Conservation (phyloP, 2,888 invertebrate genomes). For the Schrankia costaestrigalis region DNA sequence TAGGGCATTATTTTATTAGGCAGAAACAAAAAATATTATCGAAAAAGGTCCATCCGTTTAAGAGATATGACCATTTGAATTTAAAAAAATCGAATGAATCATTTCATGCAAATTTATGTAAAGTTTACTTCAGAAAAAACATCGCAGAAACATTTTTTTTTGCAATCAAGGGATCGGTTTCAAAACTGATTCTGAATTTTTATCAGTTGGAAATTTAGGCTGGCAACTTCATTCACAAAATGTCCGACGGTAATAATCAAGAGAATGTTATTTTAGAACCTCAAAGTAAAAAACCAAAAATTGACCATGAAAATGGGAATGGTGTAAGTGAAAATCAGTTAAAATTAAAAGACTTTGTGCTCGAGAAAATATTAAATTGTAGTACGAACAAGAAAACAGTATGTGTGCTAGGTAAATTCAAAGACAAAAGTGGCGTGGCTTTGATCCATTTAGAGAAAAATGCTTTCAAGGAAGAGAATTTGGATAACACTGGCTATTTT, state of each 20-base stretch:
- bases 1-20: too few relatives aligned
- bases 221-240: slow-evolving; percentile 60
- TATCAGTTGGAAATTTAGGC: slow-evolving; percentile 10
- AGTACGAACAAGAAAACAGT: slow-evolving; percentile 87
- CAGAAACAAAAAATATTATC: too few relatives aligned
- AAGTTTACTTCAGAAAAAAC: too few relatives aligned
- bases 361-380: slow-evolving; percentile 85
- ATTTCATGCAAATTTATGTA: too few relatives aligned
- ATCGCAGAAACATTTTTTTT: too few relatives aligned
- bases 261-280: slow-evolving; percentile 49
- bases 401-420: slow-evolving; percentile 85
- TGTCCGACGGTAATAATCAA: slow-evolving; percentile 67
- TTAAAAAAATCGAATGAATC: too few relatives aligned
- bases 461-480: slow-evolving; percentile 85
- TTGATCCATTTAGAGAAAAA: slow-evolving; percentile 91
- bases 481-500: slow-evolving; percentile 81
- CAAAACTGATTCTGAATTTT: too few relatives aligned
- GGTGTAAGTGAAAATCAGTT: slow-evolving; percentile 50
- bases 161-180: too few relatives aligned
- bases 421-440: slow-evolving; percentile 82
- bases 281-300: slow-evolving; percentile 67
- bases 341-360: slow-evolving; percentile 83
- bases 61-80: too few relatives aligned
- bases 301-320: slow-evolving; percentile 58
- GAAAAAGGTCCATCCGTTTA: too few relatives aligned